A percentile compares a stretch with the other conserved stretches of the same genome.
phyloP scores from a whole-genome alignment of 2,113 vertebrate species.

The Bujurquina vittata region DNA sequence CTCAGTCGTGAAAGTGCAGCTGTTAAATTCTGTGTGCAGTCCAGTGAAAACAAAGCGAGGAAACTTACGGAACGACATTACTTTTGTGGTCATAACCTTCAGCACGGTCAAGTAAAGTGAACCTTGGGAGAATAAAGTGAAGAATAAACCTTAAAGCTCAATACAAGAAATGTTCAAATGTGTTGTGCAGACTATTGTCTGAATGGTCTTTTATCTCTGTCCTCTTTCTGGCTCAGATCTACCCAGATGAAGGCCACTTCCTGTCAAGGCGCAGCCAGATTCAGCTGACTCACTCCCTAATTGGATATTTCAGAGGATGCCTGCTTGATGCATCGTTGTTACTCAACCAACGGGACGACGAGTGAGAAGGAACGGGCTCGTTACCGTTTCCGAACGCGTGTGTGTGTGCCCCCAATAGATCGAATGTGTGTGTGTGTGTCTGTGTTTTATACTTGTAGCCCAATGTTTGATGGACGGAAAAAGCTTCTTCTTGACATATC shows the following conservation, averaged over 20 bases:
- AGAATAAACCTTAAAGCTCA: background rate
- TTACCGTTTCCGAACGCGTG: constrained; percentile 8
- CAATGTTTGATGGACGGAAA: constrained; percentile 40
- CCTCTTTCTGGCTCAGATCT: constrained; percentile 82
- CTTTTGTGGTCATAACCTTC: background rate
- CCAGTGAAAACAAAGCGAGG: background rate
- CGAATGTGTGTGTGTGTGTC: background rate
- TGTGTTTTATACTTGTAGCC: constrained; percentile 60
- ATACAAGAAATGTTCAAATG: background rate
- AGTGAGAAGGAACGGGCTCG: constrained; percentile 37
- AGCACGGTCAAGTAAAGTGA: background rate
- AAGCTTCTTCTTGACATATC: constrained; percentile 39
- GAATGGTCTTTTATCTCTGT: background rate
- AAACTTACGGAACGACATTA: background rate
- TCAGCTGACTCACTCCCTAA: constrained; percentile 91
- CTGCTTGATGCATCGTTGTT: constrained; percentile 84
- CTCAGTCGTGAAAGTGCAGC: background rate
- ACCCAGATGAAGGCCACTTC: constrained; percentile 95
- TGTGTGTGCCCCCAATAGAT: background rate
- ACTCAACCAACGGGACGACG: constrained; percentile 86
- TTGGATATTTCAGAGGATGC: constrained; percentile 92
- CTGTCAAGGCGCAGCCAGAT: constrained; percentile 88
- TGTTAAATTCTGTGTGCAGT: background rate
- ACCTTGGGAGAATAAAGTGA: background rate
- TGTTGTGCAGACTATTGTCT: background rate